Base-by-base conservation (phyloP, 1,140 invertebrate genomes). In the Antheraea mylitta region DNA sequence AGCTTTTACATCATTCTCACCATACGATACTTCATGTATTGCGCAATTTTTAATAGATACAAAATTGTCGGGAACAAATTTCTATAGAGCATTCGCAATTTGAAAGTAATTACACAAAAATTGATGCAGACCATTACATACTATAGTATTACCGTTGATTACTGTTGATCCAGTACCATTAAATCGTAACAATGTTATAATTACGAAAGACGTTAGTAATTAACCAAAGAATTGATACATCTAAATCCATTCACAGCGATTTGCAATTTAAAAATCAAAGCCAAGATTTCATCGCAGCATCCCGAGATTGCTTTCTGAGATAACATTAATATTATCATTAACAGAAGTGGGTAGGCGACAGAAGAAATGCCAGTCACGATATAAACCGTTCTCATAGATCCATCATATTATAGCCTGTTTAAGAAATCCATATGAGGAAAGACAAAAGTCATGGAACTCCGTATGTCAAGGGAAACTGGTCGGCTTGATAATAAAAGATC, bases 251-350 rank as follows among this genome's bases (percentile, higher is more conserved):
- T 53, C 16, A 16, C 45, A 53, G 45, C 45, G 45, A 70, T 69
- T 71, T 63, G 66, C 67, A 75, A 85, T 81, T 84, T 75, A 79
- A 81, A 76, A 85, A 78, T 79, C 76, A 82, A 79, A 80, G 77
- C 72, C 66, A 69, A 63, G 67, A 66, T 74, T 73, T 78, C 77
- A 75, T 83, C 76, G 75, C 68, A 75, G 69, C 68, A 65, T 74
- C 81, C 73, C 70, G 71, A 80, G 82, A 90, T 87, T 81, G 81
- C 78, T 88, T 82, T 86, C 74, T 73, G 70, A 87, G 81, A 85
- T 82, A 85, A 86, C 79, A 89, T 88, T 84, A 90, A 90, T 90
- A 87, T 90, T 89, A 87, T 90, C 86, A 90, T 91, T 91, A 88
- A 76, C 78, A 79, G 81, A 88, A 89, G 87, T 89, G 86, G 83